These are phyloP conservation scores for Isaurus tuberculatus DNA, from an alignment of 92 coral and sea anemone species.

Conservation along the genomic window DNA sequence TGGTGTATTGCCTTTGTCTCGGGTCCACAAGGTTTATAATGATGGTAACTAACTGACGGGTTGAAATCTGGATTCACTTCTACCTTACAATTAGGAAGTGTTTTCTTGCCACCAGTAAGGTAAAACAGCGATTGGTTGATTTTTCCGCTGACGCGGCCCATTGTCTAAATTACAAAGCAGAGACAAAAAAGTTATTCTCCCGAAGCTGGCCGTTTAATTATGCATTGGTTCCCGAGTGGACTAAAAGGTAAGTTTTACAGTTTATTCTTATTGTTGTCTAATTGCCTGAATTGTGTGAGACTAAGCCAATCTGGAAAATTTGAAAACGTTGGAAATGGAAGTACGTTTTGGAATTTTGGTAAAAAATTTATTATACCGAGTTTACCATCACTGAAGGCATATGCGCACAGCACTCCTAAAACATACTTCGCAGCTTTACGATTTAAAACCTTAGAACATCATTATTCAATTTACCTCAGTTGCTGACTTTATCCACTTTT, in stretches of 20 bases:
- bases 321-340: too few relatives aligned
- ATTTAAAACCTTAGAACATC: not conserved
- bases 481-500: conserved; percentile 73
- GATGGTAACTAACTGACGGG: conserved; percentile 69
- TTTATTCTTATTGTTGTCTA: too few relatives aligned
- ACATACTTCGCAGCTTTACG: not conserved
- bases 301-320: too few relatives aligned
- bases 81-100: conserved; percentile 60
- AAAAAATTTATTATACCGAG: too few relatives aligned
- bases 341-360: too few relatives aligned
- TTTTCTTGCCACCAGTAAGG: conserved; percentile 61
- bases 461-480: conserved; percentile 48
- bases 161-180: conserved; percentile 36
- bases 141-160: conserved; percentile 49
- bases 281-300: too few relatives aligned
- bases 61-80: conserved; percentile 62
- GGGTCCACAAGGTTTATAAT: conserved; percentile 44
- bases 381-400: too few relatives aligned
- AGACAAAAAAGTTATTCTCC: not conserved
- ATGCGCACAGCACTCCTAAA: too few relatives aligned
- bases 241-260: too few relatives aligned
- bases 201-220: too few relatives aligned
- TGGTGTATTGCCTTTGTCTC: not conserved
- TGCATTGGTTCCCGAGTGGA: too few relatives aligned
- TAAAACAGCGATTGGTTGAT: conserved; percentile 67